A percentile compares a stretch with the other conserved stretches of the same genome.
These are phyloP conservation scores for Trissolcus japonicus DNA, from an alignment of 2,888 invertebrate genomes.

Conservation along the genomic window DNA sequence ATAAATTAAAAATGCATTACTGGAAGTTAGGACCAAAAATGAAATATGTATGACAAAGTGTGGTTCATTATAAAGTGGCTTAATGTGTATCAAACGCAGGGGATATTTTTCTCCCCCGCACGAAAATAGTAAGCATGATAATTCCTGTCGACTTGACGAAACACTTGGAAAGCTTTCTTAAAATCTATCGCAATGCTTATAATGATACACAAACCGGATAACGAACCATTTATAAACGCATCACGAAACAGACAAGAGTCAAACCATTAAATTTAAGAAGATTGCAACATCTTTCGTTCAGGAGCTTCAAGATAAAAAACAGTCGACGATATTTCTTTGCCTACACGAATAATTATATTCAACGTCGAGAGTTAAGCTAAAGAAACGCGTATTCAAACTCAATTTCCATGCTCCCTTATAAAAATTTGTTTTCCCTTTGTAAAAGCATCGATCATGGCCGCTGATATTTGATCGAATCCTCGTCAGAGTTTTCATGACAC, in stretches of 20 bases:
- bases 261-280: conserved; percentile 36
- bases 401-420: background rate
- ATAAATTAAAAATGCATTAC: no score
- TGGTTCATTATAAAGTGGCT: no score
- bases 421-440: conserved; percentile 8
- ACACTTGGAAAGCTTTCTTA: background rate
- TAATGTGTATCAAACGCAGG: no score
- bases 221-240: conserved; percentile 27
- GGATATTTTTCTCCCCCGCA: no score
- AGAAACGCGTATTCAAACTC: background rate
- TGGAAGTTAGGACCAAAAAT: no score
- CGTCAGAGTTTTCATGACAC: conserved; percentile 22
- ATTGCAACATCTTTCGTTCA: conserved; percentile 10
- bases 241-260: conserved; percentile 34
- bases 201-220: conserved; percentile 11
- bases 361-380: background rate
- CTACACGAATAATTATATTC: no score
- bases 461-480: conserved; percentile 31
- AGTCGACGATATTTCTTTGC: no score
- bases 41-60: no score
- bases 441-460: conserved; percentile 17
- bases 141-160: no score
- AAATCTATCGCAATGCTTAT: conserved; percentile 7
- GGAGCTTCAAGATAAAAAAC: background rate
- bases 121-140: no score